A percentile compares a stretch with the other conserved stretches of the same genome.
phyloP scores from a whole-genome alignment of 2,797 vertebrate genomes.

The Muraenolepis orangiensis region DNA sequence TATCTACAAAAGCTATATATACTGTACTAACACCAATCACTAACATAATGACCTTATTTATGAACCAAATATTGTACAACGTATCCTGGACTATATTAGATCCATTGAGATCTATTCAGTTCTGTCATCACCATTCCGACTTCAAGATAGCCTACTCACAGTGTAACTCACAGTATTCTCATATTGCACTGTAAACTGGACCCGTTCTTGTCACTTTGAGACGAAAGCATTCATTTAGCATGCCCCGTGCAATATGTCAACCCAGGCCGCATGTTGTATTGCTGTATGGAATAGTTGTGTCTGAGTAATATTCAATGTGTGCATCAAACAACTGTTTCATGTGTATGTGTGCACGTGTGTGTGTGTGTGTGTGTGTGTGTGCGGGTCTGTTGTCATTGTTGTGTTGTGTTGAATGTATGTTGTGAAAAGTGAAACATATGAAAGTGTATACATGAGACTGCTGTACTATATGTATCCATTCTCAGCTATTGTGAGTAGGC shows the following conservation, averaged over 20 bases:
- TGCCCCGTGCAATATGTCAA: conserved; percentile 50
- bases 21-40: conserved; percentile 59
- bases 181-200: conserved; percentile 50
- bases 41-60: conserved; percentile 61
- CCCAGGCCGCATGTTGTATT: conserved; percentile 45
- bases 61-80: conserved; percentile 56
- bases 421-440: conserved; percentile 17
- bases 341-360: conserved; percentile 14
- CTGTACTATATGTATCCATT: conserved; percentile 34
- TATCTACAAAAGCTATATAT: conserved; percentile 42
- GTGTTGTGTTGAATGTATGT: conserved; percentile 19
- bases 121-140: conserved; percentile 36
- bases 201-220: conserved; percentile 47
- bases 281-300: conserved; percentile 37
- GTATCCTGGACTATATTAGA: conserved; percentile 37
- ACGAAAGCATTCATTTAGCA: conserved; percentile 55
- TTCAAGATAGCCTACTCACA: conserved; percentile 31
- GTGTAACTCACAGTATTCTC: conserved; percentile 41
- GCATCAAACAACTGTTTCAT: conserved; percentile 19
- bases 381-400: conserved; percentile 5
- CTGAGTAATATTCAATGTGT: conserved; percentile 46
- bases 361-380: conserved; percentile 14
- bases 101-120: conserved; percentile 28
- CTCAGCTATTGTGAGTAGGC: conserved; percentile 44
- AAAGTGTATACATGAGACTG: conserved; percentile 37